Percentiles rank a stretch among this genome's conserved stretches.
These are phyloP conservation scores for Metellina segmentata DNA, from an alignment of 2,888 invertebrate genomes.

Conservation along the genomic window DNA sequence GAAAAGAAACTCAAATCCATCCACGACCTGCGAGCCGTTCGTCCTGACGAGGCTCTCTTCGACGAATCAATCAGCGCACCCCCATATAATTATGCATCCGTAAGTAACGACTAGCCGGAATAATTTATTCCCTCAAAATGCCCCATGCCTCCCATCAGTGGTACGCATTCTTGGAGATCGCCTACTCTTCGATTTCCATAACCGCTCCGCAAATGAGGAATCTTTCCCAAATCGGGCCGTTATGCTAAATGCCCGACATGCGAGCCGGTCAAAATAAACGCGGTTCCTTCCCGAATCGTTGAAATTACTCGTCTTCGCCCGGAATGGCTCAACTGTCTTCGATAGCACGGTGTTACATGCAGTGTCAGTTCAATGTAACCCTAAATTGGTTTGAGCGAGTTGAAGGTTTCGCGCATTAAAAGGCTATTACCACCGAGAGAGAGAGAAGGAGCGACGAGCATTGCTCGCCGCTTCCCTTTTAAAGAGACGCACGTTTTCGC, in stretches of 20 bases:
- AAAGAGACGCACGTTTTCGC: neutral
- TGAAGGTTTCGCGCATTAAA: conserved; percentile 61
- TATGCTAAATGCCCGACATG: conserved; percentile 4
- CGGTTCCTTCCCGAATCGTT: conserved; percentile 19
- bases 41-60: neutral
- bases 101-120: conserved; percentile 29
- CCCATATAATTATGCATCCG: conserved; percentile 27
- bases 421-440: conserved; percentile 41
- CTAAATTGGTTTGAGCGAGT: conserved; percentile 65
- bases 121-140: conserved; percentile 19
- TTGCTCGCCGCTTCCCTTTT: conserved; percentile 29
- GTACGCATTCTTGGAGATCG: conserved; percentile 19
- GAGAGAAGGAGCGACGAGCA: neutral
- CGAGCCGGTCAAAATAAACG: conserved; percentile 3
- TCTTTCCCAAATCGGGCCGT: conserved; percentile 11
- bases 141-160: conserved; percentile 2
- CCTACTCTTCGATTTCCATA: conserved; percentile 18
- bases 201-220: conserved; percentile 14
- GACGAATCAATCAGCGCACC: conserved; percentile 33
- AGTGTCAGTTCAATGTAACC: conserved; percentile 46
- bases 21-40: no score
- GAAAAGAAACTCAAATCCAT: neutral
- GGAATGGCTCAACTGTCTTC: neutral
- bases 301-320: conserved; percentile 13
- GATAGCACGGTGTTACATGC: conserved; percentile 34